Percentiles rank a stretch among this genome's conserved stretches.
These are phyloP conservation scores for Ptychochromis oligacanthus DNA, from an alignment of 2,113 vertebrate genomes.

Conservation along the genomic window DNA sequence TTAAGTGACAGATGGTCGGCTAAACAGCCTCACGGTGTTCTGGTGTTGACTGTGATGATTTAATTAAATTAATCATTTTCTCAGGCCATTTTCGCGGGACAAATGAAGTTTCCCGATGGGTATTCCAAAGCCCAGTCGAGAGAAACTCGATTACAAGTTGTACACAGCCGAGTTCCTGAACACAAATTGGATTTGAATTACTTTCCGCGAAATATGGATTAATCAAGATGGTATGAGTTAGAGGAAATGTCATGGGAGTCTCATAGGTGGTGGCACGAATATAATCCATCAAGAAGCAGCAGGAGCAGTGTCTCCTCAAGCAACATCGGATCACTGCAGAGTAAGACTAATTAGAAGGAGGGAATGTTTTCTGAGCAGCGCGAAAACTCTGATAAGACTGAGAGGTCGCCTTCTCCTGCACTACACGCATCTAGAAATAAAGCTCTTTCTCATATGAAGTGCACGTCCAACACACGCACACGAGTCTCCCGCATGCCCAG, in stretches of 20 bases:
- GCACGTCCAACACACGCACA: not conserved
- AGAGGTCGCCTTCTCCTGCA: not conserved
- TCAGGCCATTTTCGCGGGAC: conserved; percentile 15
- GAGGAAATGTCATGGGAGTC: not conserved
- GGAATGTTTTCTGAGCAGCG: conserved; percentile 1
- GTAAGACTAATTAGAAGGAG: conserved; percentile 27
- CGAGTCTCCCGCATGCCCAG: not conserved
- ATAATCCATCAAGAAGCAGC: conserved; percentile 54
- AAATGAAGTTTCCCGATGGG: not conserved
- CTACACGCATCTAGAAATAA: not conserved
- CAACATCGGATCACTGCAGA: conserved; percentile 35
- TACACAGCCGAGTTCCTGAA: not conserved
- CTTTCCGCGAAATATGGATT: conserved; percentile 18
- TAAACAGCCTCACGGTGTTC: not conserved
- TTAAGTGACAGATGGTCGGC: not conserved
- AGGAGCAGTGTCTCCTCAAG: conserved; percentile 20
- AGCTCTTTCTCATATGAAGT: not conserved
- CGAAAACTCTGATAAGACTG: not conserved
- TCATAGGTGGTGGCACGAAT: not conserved
- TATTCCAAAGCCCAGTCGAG: not conserved
- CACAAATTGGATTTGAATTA: conserved; percentile 17
- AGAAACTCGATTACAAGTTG: conserved; percentile 33
- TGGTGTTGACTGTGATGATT: conserved; percentile 3
- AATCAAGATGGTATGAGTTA: conserved; percentile 1
- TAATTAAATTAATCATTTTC: conserved; percentile 23